Evolutionary conservation across 2,888 invertebrate genomes (phyloP).

Genomic region (Ptychoptera contaminata): DNA sequence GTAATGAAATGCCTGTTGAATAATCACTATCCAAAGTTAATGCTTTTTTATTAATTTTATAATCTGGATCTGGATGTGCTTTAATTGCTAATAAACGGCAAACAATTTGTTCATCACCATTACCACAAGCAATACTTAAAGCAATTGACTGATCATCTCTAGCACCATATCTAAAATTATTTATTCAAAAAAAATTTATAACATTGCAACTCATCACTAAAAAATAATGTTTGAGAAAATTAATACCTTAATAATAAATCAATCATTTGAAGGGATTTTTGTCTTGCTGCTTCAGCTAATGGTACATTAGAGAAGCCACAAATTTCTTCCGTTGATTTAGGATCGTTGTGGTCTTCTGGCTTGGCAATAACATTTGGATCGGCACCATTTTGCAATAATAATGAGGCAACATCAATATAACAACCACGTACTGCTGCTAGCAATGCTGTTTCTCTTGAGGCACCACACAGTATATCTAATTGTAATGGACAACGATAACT

Average conservation of each 20-base stretch:
- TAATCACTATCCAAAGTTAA: slow-evolving; percentile 39
- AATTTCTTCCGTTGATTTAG: slow-evolving; percentile 25
- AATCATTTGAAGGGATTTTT: slow-evolving; percentile 26
- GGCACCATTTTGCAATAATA: slow-evolving; percentile 62
- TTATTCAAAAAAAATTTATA: neutral
- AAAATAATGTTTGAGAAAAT: slow-evolving; percentile 2
- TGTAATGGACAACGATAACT: slow-evolving; percentile 46
- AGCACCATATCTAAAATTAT: slow-evolving; percentile 47
- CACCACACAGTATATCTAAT: slow-evolving; percentile 57
- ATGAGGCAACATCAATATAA: slow-evolving; percentile 51
- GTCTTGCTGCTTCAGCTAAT: slow-evolving; percentile 29
- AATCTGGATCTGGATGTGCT: slow-evolving; percentile 82
- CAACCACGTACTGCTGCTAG: slow-evolving; percentile 65
- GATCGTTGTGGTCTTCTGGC: slow-evolving; percentile 30
- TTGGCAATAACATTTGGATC: slow-evolving; percentile 56
- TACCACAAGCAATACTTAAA: slow-evolving; percentile 54
- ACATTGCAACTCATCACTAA: slow-evolving; percentile 3
- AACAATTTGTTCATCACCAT: slow-evolving; percentile 58
- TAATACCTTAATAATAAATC: slow-evolving; percentile 25
- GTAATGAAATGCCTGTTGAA: slow-evolving; percentile 21
- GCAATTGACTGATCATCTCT: slow-evolving; percentile 77
- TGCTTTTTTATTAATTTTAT: slow-evolving; percentile 78
- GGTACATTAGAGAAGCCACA: slow-evolving; percentile 29
- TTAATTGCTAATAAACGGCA: slow-evolving; percentile 74
- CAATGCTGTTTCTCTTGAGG: slow-evolving; percentile 66